Percentiles rank a stretch among this genome's conserved stretches.
These are phyloP conservation scores for Abrostola triplasia DNA, from an alignment of 2,888 invertebrate species.

Conservation along the genomic window DNA sequence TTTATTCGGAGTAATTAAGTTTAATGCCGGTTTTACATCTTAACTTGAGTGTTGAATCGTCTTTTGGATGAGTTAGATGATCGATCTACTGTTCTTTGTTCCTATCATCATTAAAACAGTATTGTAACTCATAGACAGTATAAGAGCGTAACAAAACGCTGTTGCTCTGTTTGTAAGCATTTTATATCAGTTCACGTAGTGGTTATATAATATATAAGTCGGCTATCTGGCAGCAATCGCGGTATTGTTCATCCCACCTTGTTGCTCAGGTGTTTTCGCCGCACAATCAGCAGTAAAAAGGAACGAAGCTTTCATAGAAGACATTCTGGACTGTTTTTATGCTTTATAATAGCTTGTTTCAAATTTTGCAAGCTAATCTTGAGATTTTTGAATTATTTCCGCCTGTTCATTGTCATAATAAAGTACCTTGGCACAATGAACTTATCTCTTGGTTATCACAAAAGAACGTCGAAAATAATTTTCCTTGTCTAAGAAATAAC, in stretches of 20 bases:
- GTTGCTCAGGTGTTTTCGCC: constrained; percentile 78
- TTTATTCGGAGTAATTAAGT: constrained; percentile 84
- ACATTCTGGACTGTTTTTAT: constrained; percentile 68
- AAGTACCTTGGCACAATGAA: constrained; percentile 23
- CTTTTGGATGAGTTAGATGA: constrained; percentile 57
- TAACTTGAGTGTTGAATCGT: constrained; percentile 67
- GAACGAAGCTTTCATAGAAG: constrained; percentile 72
- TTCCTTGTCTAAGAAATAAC: not conserved
- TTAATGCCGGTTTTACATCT: constrained; percentile 81
- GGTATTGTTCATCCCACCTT: constrained; percentile 61
- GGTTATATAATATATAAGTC: constrained; percentile 35
- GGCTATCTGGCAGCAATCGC: constrained; percentile 55
- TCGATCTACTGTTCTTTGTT: constrained; percentile 52
- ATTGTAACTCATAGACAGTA: constrained; percentile 18
- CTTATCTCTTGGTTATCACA: constrained; percentile 39
- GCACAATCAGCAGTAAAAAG: constrained; percentile 85
- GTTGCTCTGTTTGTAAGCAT: constrained; percentile 30
- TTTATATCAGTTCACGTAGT: constrained; percentile 30
- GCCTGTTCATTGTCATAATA: constrained; percentile 32
- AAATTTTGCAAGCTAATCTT: constrained; percentile 53
- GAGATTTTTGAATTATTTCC: constrained; percentile 43
- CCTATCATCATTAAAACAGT: constrained; percentile 48
- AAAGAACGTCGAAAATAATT: constrained; percentile 30
- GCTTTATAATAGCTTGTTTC: constrained; percentile 62
- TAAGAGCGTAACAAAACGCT: constrained; percentile 33